Conservation (phyloP, 2,797 vertebrate genomes). For the Falco novaeseelandiae region DNA sequence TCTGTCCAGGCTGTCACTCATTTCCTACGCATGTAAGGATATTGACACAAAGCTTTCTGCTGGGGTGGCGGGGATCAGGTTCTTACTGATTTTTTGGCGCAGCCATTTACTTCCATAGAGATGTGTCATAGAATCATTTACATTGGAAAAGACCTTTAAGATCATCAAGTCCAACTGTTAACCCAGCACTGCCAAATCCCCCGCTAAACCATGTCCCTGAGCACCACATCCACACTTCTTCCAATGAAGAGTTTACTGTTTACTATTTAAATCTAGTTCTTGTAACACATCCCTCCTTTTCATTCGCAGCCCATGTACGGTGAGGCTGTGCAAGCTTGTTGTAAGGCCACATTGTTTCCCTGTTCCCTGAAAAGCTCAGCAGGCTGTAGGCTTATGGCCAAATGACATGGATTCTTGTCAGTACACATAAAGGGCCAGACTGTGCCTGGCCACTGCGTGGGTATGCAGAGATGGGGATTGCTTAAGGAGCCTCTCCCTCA, state of each 20-base stretch:
- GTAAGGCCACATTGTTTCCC: constrained; percentile 29
- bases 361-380: constrained; percentile 47
- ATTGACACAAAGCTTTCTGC: background rate
- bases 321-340: background rate
- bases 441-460: background rate
- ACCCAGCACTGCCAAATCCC: no score
- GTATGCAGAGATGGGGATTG: background rate
- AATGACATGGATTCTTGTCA: constrained; percentile 18
- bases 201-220: no score
- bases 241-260: background rate
- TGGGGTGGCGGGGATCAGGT: background rate
- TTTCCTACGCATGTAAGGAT: background rate
- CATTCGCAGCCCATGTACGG: background rate
- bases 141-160: no score
- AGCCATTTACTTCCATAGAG: background rate
- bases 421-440: background rate
- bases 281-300: background rate
- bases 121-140: background rate
- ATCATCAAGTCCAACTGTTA: no score
- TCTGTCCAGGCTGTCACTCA: background rate
- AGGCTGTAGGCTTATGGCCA: constrained; percentile 31
- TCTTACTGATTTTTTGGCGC: background rate
- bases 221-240: no score
- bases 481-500: background rate
- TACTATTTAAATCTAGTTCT: constrained; percentile 11